phyloP scores from a whole-genome alignment of 2,797 vertebrate genomes.

The Sebastes aleutianus region DNA sequence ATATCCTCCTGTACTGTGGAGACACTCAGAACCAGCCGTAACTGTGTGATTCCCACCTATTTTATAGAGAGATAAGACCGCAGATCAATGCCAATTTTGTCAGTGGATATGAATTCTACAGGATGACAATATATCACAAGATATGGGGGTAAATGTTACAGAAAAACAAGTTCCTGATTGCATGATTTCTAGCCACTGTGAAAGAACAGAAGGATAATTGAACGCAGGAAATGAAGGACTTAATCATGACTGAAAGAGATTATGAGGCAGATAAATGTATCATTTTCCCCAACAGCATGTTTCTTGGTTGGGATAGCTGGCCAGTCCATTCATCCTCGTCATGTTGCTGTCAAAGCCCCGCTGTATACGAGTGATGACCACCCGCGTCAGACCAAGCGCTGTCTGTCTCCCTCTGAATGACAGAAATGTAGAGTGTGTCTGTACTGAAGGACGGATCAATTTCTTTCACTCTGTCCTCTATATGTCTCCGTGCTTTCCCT shows the following conservation, averaged over 20 bases:
- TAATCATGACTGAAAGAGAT: slow-evolving; percentile 49
- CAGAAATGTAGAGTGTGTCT: slow-evolving; percentile 77
- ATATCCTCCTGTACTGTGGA: slow-evolving; percentile 30
- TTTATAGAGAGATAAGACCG: background rate
- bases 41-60: background rate
- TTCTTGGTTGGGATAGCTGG: slow-evolving; percentile 56
- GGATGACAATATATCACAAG: background rate
- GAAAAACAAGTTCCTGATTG: background rate
- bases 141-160: background rate
- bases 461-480: slow-evolving; percentile 63
- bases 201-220: slow-evolving; percentile 1
- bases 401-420: slow-evolving; percentile 78
- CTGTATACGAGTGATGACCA: slow-evolving; percentile 80
- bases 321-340: slow-evolving; percentile 79
- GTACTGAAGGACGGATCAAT: slow-evolving; percentile 73
- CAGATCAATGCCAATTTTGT: background rate
- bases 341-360: slow-evolving; percentile 78
- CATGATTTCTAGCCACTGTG: background rate
- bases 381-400: slow-evolving; percentile 67
- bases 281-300: slow-evolving; percentile 42
- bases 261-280: slow-evolving; percentile 57
- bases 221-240: background rate
- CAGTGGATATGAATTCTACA: background rate
- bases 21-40: background rate
- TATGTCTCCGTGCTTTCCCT: slow-evolving; percentile 46